phyloP scores from a whole-genome alignment of 2,888 invertebrate species.

The Eupsilia transversa region DNA sequence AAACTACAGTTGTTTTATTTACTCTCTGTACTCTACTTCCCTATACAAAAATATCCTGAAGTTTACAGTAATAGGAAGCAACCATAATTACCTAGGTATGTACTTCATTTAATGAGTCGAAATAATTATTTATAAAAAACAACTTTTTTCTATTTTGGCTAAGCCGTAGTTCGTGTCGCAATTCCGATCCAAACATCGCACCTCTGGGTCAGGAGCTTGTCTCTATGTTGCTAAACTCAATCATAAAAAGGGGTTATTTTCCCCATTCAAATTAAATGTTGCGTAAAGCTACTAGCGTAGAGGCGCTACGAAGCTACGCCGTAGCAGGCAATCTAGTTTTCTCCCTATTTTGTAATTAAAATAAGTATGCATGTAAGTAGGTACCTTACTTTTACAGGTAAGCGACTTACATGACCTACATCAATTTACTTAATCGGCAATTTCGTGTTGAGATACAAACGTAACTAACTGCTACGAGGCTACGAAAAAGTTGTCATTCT shows the following conservation, averaged over 20 bases:
- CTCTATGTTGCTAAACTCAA: neutral
- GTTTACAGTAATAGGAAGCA: neutral
- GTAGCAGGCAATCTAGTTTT: constrained; percentile 15
- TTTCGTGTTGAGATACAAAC: neutral
- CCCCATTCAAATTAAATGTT: neutral
- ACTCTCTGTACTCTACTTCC: neutral
- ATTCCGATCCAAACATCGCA: neutral
- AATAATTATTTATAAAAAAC: too few species aligned
- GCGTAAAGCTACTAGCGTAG: constrained; percentile 5
- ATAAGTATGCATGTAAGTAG: neutral
- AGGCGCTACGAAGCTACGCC: constrained; percentile 32
- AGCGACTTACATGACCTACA: neutral
- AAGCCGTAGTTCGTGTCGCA: neutral
- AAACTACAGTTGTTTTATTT: neutral
- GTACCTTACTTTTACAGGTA: neutral
- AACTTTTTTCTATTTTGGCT: neutral
- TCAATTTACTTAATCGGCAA: neutral
- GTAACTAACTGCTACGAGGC: constrained; percentile 9
- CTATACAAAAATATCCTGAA: neutral
- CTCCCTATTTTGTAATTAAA: neutral
- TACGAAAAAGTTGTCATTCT: constrained; percentile 13
- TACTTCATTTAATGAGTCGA: neutral
- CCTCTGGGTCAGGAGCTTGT: neutral
- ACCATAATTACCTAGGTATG: neutral
- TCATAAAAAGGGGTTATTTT: neutral